Base-by-base conservation (phyloP, 53 echinoderm and acorn worm genomes). In the Stichopus horrens region DNA sequence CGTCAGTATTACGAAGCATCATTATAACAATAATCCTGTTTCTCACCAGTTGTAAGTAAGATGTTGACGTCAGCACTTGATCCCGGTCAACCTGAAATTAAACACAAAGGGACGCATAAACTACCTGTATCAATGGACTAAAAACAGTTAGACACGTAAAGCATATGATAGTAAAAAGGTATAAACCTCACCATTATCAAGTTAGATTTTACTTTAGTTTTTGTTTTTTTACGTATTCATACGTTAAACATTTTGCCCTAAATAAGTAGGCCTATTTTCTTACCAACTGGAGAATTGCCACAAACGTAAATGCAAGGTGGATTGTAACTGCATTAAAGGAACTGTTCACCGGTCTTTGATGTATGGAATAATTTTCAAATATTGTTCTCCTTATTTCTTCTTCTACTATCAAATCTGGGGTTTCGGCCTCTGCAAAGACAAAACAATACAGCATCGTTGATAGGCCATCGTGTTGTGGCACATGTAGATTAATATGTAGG, bases 61-160 rank as follows among this genome's bases (percentile, higher is more conserved):
- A 57, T 8, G 84, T 6, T 21, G 84, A 60, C 8, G 84, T 58
- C 19, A 84, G 16, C 8, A 65, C 18, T 84, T 84, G 84, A n/a
- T 84, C 84, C 37, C 23, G 58, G 20, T 84, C 84, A 84, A 60
- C 21, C 84, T 84, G 79, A 11, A 59, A 59, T 11, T 59, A 59
- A 9, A 59, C 8, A 9, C 8, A 9, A 59, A 59, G 11, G 59
- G 8, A 0, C 0, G 8, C 8, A 59, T 59, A 11, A 59, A 11
- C 59, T 9, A 59, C 59, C 8, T 59, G 11, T 59, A 59, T 59
- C 8, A 8, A 59, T 59, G 59, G 8, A 59, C 59, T 8, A 4
- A 9, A 59, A 1, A 59, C 11, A 11, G 8, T 59, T 59, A 59
- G 8, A 4, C 11, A 11, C 11, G 59, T 59, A 4, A 8, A 11